Conservation (phyloP, 2,888 invertebrate genomes). For the Limnephilus auricula region DNA sequence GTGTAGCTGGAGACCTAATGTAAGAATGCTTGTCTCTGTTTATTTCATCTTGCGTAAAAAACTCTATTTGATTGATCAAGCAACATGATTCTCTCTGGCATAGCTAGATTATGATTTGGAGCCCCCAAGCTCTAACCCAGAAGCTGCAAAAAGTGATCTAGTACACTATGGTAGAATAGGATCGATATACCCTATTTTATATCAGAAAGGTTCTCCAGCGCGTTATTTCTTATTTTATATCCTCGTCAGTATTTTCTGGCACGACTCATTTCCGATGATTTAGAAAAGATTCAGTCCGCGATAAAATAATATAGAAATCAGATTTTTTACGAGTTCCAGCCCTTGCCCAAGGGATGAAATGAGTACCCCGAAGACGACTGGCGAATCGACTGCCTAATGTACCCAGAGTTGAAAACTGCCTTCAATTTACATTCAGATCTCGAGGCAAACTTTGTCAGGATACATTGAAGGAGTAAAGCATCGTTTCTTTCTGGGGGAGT, state of each 20-base stretch:
- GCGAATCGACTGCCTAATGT: conserved; percentile 53
- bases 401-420: conserved; percentile 10
- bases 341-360: conserved; percentile 11
- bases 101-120: too few relatives aligned
- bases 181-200: neutral
- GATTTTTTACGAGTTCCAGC: conserved; percentile 17
- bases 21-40: too few relatives aligned
- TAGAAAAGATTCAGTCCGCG: neutral
- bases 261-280: neutral
- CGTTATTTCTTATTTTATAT: neutral
- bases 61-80: too few relatives aligned
- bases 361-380: conserved; percentile 21
- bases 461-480: neutral
- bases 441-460: conserved; percentile 50
- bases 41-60: too few relatives aligned
- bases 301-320: neutral
- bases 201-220: neutral
- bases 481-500: neutral
- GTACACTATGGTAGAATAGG: too few relatives aligned
- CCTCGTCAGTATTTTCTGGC: neutral
- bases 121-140: too few relatives aligned
- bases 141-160: too few relatives aligned
- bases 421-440: conserved; percentile 51
- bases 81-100: too few relatives aligned
- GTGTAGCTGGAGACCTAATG: too few relatives aligned